Evolutionary conservation across 1,140 invertebrate genomes (phyloP).

Genomic region (Acromyrmex charruanus): DNA sequence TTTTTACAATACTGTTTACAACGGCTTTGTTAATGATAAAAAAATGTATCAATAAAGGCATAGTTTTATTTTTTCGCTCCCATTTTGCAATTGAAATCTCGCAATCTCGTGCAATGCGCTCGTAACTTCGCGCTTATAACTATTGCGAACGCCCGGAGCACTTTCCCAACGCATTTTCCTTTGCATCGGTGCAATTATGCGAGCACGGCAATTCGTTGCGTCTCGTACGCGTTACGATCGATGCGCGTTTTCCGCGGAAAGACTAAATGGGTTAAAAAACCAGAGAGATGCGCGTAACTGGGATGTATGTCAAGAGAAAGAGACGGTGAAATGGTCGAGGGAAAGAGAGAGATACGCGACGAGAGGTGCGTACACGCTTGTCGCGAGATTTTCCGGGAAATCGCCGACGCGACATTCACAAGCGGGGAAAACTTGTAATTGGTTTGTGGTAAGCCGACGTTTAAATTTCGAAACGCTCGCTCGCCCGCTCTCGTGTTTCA

Average conservation of each 20-base stretch:
- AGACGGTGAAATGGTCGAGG: not conserved
- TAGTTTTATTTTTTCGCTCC: slow-evolving; percentile 2
- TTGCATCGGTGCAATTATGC: slow-evolving; percentile 58
- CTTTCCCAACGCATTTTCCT: slow-evolving; percentile 21
- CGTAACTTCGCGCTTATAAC: slow-evolving; percentile 36
- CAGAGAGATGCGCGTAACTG: not conserved
- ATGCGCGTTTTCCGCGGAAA: slow-evolving; percentile 37
- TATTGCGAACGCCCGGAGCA: slow-evolving; percentile 39
- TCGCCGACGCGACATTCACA: slow-evolving; percentile 54
- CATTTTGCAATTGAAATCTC: slow-evolving; percentile 29
- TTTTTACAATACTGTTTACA: not conserved
- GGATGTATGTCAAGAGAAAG: slow-evolving; percentile 9
- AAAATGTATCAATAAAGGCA: not conserved
- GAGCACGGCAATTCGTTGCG: slow-evolving; percentile 33
- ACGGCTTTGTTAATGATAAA: not conserved
- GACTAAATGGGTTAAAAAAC: slow-evolving; percentile 40
- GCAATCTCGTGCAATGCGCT: slow-evolving; percentile 14
- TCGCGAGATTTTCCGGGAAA: slow-evolving; percentile 61
- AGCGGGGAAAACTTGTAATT: slow-evolving; percentile 67
- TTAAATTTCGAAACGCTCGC: slow-evolving; percentile 61
- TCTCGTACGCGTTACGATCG: slow-evolving; percentile 46
- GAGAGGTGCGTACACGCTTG: slow-evolving; percentile 24
- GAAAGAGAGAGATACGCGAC: not conserved
- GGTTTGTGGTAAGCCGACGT: slow-evolving; percentile 64
- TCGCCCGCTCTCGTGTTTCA: not conserved